Base-by-base conservation (phyloP, 2,888 invertebrate species). In the Eristalinus sepulchralis region DNA sequence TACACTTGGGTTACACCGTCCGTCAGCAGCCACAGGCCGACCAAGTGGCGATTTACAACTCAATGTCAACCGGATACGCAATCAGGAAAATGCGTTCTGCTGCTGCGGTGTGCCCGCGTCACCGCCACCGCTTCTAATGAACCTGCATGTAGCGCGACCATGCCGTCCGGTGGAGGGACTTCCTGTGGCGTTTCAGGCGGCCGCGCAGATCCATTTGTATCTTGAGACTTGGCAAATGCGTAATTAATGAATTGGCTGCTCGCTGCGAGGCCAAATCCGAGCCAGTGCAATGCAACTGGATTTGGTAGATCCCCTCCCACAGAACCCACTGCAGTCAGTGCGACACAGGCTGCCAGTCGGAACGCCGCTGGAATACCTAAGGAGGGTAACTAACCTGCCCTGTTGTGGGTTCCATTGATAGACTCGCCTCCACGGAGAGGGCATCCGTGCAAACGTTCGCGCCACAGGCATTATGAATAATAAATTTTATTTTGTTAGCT, bases 371-470 rank as follows among this genome's bases (percentile, higher is more conserved):
- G 87, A 87, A 87, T 87, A 76, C 59, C 53, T 77, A 83, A 87
- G 71, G 66, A 83, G 80, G 82, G 87, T 87, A 87, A 87, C 87
- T 87, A 87, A 87, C 87, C 87, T 87, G 78, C 86, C 83, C 67
- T 71, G 83, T 34, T 27, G 68, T 67, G 70, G 39, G 68, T 79
- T 75, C 53, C 57, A 73, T 86, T 86, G 86, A 82, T 70, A 53
- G 39, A 24, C 57, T 10, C 24, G 0, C 24, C 24, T 13, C 22
- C 1, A 33, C 22, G 10, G 8, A 10, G 47, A 70, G 27, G 17
- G 62, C 47, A 33, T 59, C 53, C 24, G 17, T 68, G 59, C 47
- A 64, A 72, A 33, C 36, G 39, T 59, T 72, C 55, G 76, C 66
- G 84, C 85, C 81, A 72, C 67, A 68, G 63, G 34, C 68, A 53